Conservation (phyloP, 2,888 invertebrate genomes). For the Tinea pellionella region DNA sequence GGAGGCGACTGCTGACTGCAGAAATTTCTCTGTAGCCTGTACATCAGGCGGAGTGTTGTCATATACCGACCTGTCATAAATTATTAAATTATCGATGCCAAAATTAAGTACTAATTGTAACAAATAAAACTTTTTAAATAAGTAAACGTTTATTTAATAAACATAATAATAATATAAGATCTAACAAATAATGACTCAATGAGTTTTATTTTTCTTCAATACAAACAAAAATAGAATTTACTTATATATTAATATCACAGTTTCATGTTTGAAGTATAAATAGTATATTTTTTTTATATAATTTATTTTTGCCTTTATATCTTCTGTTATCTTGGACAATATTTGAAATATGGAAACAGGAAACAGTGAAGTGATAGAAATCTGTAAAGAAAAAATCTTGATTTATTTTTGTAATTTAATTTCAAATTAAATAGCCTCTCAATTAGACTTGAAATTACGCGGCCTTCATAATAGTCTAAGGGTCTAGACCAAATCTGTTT, state of each 20-base stretch:
- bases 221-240: slow-evolving; percentile 20
- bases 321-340: slow-evolving; percentile 76
- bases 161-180: slow-evolving; percentile 43
- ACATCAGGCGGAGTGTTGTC: too few relatives aligned
- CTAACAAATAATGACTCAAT: slow-evolving; percentile 40
- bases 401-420: background rate
- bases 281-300: background rate
- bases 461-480: too few relatives aligned
- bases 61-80: too few relatives aligned
- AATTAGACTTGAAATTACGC: too few relatives aligned
- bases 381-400: slow-evolving; percentile 68
- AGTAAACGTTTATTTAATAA: slow-evolving; percentile 64
- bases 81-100: too few relatives aligned
- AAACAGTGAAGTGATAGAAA: slow-evolving; percentile 92
- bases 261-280: slow-evolving; percentile 18
- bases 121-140: too few relatives aligned
- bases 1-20: too few relatives aligned
- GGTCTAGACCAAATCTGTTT: too few relatives aligned
- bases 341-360: slow-evolving; percentile 85
- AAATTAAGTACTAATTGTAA: too few relatives aligned
- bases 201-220: slow-evolving; percentile 17
- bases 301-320: background rate
- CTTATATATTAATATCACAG: slow-evolving; percentile 58
- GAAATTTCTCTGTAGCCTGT: too few relatives aligned
- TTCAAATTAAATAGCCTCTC: too few relatives aligned